Evolutionary conservation across 1,140 invertebrate genomes (phyloP).

Genomic region (Anagrus nilaparvatae): DNA sequence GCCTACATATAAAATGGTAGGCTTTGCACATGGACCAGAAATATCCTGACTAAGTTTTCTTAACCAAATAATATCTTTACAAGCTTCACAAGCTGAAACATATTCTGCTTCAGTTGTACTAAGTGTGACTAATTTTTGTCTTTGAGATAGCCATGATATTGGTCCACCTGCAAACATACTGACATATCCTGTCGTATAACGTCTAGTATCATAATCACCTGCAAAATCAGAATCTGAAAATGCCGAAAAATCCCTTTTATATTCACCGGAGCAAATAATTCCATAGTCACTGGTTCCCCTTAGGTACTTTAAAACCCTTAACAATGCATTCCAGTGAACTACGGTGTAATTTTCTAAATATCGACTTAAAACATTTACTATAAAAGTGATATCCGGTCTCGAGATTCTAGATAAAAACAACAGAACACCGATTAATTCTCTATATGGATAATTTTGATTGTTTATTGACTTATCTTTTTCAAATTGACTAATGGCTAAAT

Average conservation of each 20-base stretch:
- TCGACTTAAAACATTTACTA: constrained; percentile 5
- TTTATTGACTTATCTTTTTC: no score
- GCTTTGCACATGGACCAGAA: neutral
- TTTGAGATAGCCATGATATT: constrained; percentile 23
- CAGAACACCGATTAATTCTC: constrained; percentile 23
- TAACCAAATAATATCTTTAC: constrained; percentile 34
- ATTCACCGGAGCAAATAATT: no score
- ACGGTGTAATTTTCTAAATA: constrained; percentile 1
- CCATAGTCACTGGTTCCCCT: constrained; percentile 2
- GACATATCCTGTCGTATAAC: constrained; percentile 12
- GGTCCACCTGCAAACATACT: constrained; percentile 11
- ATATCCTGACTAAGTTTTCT: constrained; percentile 17
- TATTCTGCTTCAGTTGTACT: constrained; percentile 41
- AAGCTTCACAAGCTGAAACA: constrained; percentile 32
- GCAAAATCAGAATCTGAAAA: constrained; percentile 14
- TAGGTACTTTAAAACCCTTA: constrained; percentile 8
- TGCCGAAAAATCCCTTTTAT: neutral
- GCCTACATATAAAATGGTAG: constrained; percentile 9
- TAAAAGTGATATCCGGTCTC: constrained; percentile 27
- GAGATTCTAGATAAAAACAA: constrained; percentile 25
- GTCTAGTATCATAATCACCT: constrained; percentile 3
- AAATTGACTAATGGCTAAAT: no score
- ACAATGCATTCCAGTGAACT: neutral
- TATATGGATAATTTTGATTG: constrained; percentile 16
- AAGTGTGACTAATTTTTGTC: constrained; percentile 20